Evolutionary conservation across 2,113 vertebrate genomes (phyloP).

Genomic region (Anser cygnoides): DNA sequence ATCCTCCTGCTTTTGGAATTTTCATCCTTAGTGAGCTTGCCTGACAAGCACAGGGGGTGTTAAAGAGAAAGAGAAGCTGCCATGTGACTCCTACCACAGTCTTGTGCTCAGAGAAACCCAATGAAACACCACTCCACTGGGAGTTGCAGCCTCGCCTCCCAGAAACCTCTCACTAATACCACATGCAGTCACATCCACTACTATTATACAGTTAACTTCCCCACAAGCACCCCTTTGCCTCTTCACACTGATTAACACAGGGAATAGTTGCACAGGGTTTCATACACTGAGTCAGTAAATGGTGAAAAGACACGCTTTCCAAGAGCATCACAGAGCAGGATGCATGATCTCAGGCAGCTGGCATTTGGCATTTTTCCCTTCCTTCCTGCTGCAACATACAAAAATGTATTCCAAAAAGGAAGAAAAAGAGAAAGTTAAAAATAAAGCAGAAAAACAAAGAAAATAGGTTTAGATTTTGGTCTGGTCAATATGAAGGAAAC

Average conservation of each 20-base stretch:
- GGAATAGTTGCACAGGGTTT: not conserved
- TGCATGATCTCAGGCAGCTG: not conserved
- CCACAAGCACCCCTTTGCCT: not conserved
- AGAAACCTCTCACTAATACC: not conserved
- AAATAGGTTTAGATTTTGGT: not conserved
- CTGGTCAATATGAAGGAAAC: not conserved
- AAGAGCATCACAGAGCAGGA: rapidly evolving
- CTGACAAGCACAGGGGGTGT: not conserved
- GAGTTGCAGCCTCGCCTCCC: not conserved
- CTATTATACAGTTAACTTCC: not conserved
- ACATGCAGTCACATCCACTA: not conserved
- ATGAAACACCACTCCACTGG: not conserved
- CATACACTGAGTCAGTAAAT: rapidly evolving
- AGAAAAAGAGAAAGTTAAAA: not conserved
- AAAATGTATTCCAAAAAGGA: not conserved
- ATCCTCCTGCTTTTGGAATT: not conserved
- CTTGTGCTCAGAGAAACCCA: not conserved
- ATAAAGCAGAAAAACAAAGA: too few relatives aligned
- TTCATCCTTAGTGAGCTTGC: not conserved
- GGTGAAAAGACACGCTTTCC: not conserved
- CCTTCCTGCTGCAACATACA: not conserved
- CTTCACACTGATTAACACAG: not conserved
- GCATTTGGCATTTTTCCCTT: not conserved
- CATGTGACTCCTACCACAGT: rapidly evolving
- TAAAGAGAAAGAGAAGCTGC: not conserved